Base-by-base conservation (phyloP, 2,113 vertebrate species). In the Mugil cephalus region DNA sequence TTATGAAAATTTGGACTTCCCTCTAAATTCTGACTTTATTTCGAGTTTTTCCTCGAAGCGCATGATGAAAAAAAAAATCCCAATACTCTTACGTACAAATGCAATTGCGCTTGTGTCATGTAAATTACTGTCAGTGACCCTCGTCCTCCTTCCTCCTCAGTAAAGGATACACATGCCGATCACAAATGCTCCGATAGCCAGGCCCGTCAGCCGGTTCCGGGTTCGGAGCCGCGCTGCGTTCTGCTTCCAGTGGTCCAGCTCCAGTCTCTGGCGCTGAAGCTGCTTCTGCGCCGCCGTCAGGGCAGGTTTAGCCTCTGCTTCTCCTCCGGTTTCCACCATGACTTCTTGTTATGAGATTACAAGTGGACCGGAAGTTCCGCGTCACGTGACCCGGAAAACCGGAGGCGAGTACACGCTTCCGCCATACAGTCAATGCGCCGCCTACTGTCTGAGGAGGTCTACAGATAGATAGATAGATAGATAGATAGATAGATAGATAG, bases 91-190 rank as follows among this genome's bases (percentile, higher is more conserved):
- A 30, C 24, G 5, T 30, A 30, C 5, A 30, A 30, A 30, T 30
- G 24, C n/a, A 30, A 30, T 30, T 3, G 5, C 24, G 24, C 24
- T 30, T 30, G 24, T 30, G 24, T 30, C 24, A 30, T 30, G 3
- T n/a, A n/a, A n/a, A n/a, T n/a, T 30, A 30, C 24, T 3, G 24
- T 30, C 24, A 30, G 24, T 30, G 24, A 30, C 24, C 24, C 24
- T 5, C n/a, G n/a, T n/a, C 24, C 24, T 30, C 24, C 2, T 5
- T 30, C 24, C 24, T 5, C 24, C 5, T 30, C 5, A 30, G 43
- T 50, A 43, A 82, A 86, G 95, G 96, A 97, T 97, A 96, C 96
- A 97, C 62, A 97, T 90, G 7, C 94, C 95, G 4, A 94, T 8
- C 1, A 88, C 92, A 55, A 96, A 65, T 1, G 94, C 93, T 8